Evolutionary conservation across 2,888 invertebrate species (phyloP), one percentile per base, ranked within the genome.

Genomic region (Pollenia griseotomentosa): DNA sequence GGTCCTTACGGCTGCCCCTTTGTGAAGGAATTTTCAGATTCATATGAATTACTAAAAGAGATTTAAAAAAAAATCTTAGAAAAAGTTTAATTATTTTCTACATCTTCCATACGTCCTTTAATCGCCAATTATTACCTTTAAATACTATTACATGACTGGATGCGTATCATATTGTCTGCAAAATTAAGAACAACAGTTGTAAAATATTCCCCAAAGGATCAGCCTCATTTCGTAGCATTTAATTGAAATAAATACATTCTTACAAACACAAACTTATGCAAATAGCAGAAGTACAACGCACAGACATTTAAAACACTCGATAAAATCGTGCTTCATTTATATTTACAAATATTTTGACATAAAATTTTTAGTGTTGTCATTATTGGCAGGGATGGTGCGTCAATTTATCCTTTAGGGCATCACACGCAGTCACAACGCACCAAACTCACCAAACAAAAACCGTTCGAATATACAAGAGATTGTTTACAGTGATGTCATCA

Each of bases 81-180:
- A 6, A 51, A 51, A 51, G 5, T 44, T 46, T 16, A 44, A 65
- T 5, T 9, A 3, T 8, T n/a, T 63, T 3, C 3, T n/a, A n/a
- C 42, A 16, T 8, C 1, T 42, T 14, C 16, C 33, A 42, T 16
- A 3, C 23, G 2, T 10, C 2, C 10, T 16, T 16, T 63, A 14
- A 46, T 14, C 8, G 0, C 40, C 12, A 66, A 23, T 10, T n/a
- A 33, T 23, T 40, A 11, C 53, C 12, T 23, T 19, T 12, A 83
- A 78, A 73, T 9, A 14, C 73, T 46, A 74, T 78, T 65, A 66
- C 57, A 83, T 70, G 75, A 55, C 40, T 71, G 65, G 70, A 59
- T 65, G 71, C 73, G 74, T 70, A 74, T 75, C 48, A 65, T 57
- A 86, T 86, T 79, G 86, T 57, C 12, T 74, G 86, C 14, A 46